Evolutionary conservation across 1,140 invertebrate species (phyloP).

Genomic region (Cryptotermes secundus): DNA sequence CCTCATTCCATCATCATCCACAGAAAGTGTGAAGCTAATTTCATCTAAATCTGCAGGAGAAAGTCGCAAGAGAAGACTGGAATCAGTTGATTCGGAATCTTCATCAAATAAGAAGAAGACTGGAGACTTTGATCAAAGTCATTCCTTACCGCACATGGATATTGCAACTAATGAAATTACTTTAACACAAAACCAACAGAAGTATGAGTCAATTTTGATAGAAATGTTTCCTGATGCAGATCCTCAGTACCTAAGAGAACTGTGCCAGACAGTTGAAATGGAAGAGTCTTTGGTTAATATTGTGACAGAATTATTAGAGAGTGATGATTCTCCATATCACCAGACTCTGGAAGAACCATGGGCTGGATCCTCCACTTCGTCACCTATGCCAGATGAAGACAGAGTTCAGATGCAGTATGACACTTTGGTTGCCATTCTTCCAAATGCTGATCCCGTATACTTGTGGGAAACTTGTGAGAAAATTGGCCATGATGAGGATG

Average conservation of each 20-base stretch:
- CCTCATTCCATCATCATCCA: neutral
- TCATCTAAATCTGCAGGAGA: neutral
- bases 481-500: conserved; percentile 39
- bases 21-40: neutral
- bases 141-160: neutral
- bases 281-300: conserved; percentile 12
- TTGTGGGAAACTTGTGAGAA: conserved; percentile 46
- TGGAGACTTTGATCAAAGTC: neutral
- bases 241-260: conserved; percentile 47
- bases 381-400: neutral
- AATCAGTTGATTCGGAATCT: neutral
- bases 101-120: neutral
- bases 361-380: neutral
- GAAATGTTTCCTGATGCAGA: conserved; percentile 47
- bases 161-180: neutral
- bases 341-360: neutral
- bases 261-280: conserved; percentile 36
- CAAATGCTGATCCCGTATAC: conserved; percentile 56
- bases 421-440: conserved; percentile 46
- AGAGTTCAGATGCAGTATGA: conserved; percentile 40
- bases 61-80: neutral
- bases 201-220: conserved; percentile 32
- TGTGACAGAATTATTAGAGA: neutral
- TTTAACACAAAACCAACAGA: neutral
- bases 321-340: neutral